These are phyloP conservation scores for Lepisosteus osseus DNA, from an alignment of 2,113 vertebrate species.

Conservation along the genomic window DNA sequence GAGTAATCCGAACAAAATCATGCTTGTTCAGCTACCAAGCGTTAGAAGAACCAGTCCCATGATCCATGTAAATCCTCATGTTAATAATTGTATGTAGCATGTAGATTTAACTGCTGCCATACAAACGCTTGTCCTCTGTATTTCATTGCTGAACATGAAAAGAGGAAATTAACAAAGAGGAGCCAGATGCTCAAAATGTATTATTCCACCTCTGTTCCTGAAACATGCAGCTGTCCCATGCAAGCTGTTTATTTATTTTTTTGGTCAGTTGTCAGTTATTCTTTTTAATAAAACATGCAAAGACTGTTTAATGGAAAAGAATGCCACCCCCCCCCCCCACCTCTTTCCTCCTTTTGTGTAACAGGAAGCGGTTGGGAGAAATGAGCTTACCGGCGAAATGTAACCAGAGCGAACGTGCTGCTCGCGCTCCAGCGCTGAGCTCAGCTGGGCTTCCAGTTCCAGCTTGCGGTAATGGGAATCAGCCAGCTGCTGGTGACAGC, in stretches of 20 bases:
- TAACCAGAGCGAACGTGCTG: slow-evolving; percentile 64
- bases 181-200: slow-evolving; percentile 44
- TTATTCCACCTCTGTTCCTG: slow-evolving; percentile 37
- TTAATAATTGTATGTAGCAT: slow-evolving; percentile 16
- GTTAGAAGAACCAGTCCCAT: slow-evolving; percentile 17
- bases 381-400: slow-evolving; percentile 68
- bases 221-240: slow-evolving; percentile 73
- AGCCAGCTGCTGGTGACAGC: slow-evolving; percentile 66
- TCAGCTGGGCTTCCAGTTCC: slow-evolving; percentile 67
- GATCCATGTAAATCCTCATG: neutral
- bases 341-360: slow-evolving; percentile 2
- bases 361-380: slow-evolving; percentile 8
- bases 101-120: slow-evolving; percentile 27
- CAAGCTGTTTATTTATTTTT: slow-evolving; percentile 52
- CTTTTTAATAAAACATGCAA: slow-evolving; percentile 63
- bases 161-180: slow-evolving; percentile 45
- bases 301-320: slow-evolving; percentile 55
- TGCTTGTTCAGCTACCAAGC: slow-evolving; percentile 31
- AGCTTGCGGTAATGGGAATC: slow-evolving; percentile 66
- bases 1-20: slow-evolving; percentile 13
- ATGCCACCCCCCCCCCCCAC: slow-evolving; percentile 21
- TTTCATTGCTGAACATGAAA: slow-evolving; percentile 32
- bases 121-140: slow-evolving; percentile 12
- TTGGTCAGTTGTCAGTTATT: slow-evolving; percentile 52
- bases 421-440: slow-evolving; percentile 60